These are phyloP conservation scores for Chloroceryle amazona DNA, from an alignment of 2,797 vertebrate species.

Conservation along the genomic window DNA sequence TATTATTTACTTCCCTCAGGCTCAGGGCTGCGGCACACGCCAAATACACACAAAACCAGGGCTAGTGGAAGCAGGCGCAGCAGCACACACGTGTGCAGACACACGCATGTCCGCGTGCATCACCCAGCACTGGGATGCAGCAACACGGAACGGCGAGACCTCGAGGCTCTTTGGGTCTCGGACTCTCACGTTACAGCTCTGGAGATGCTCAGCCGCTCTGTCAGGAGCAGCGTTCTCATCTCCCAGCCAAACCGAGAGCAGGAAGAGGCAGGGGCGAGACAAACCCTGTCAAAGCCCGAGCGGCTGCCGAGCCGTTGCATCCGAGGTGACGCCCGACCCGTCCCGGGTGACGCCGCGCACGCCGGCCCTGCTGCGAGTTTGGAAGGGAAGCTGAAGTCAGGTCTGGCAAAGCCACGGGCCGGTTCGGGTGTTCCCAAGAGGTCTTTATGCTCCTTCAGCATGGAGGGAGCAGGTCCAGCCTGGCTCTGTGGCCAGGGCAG, in stretches of 20 bases:
- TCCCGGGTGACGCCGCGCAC: not conserved
- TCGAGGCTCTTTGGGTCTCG: rapidly evolving
- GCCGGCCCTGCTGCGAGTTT: rapidly evolving
- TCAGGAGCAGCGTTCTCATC: not conserved
- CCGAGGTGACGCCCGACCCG: not conserved
- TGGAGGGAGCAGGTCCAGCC: not conserved
- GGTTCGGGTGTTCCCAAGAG: not conserved
- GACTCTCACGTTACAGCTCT: not conserved
- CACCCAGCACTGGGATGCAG: too few species aligned
- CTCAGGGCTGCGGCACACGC: not conserved
- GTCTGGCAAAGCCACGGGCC: not conserved
- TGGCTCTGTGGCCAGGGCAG: not conserved
- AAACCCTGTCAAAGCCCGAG: not conserved
- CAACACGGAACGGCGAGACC: not conserved
- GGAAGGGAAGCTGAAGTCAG: not conserved
- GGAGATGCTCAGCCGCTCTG: not conserved
- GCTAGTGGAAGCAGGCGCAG: rapidly evolving
- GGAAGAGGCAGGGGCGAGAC: not conserved
- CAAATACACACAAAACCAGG: not conserved
- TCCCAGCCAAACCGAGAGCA: not conserved
- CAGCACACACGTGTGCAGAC: rapidly evolving
- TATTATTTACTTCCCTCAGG: rapidly evolving
- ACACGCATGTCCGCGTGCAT: too few species aligned
- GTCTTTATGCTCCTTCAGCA: not conserved
- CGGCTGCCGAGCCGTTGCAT: not conserved